phyloP scores from a whole-genome alignment of 2,888 invertebrate species.

The Tineola bisselliella region DNA sequence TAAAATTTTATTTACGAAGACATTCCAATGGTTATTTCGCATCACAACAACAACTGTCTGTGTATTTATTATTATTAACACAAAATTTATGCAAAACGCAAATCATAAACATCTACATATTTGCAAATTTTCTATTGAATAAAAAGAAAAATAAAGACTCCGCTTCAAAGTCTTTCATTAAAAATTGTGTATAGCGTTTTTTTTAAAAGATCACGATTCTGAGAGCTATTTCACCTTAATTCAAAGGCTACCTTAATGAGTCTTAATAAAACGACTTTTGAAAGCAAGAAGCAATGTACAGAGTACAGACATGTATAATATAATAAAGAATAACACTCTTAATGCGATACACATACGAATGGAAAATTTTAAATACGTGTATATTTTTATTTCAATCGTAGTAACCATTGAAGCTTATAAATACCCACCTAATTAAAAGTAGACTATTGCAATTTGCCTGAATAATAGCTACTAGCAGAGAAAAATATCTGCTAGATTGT shows the following conservation, averaged over 20 bases:
- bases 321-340: neutral
- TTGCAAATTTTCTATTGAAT: constrained; percentile 8
- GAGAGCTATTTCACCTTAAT: constrained; percentile 13
- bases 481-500: too few species aligned
- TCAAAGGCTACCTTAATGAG: constrained; percentile 13
- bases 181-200: constrained; percentile 1
- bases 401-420: too few species aligned
- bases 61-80: too few species aligned
- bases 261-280: constrained; percentile 10
- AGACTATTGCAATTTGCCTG: too few species aligned
- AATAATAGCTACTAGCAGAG: too few species aligned
- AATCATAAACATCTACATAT: neutral
- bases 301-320: neutral
- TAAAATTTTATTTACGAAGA: too few species aligned
- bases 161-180: constrained; percentile 2
- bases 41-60: too few species aligned
- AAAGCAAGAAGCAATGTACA: constrained; percentile 3
- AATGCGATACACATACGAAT: neutral
- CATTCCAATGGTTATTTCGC: too few species aligned
- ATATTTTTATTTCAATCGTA: too few species aligned
- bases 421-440: too few species aligned
- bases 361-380: too few species aligned
- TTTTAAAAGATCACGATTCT: neutral
- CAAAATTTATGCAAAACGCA: neutral
- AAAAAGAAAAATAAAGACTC: constrained; percentile 3